A percentile compares a stretch with the other conserved stretches of the same genome.
Evolutionary conservation across 2,888 invertebrate genomes (phyloP).

Genomic region (Macrosoma leucophasiata): DNA sequence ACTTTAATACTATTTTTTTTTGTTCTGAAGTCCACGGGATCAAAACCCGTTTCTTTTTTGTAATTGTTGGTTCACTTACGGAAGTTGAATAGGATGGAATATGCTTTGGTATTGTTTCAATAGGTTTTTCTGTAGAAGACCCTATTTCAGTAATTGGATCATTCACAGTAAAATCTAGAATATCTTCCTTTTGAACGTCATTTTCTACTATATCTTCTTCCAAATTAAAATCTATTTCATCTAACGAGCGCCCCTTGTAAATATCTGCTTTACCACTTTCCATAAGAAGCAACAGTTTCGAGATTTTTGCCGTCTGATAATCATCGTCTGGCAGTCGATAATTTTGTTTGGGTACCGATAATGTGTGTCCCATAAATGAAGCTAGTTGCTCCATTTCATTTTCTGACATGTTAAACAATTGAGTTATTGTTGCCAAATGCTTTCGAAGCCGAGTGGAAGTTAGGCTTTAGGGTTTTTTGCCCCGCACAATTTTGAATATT

Average conservation of each 20-base stretch:
- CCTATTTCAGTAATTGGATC: conserved; percentile 13
- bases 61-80: conserved; percentile 6
- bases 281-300: conserved; percentile 24
- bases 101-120: no score
- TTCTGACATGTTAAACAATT: conserved; percentile 21
- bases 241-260: conserved; percentile 26
- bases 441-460: conserved; percentile 23
- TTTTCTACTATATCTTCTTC: conserved; percentile 30
- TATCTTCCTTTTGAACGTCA: conserved; percentile 22
- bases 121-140: no score
- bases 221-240: conserved; percentile 30
- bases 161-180: conserved; percentile 19
- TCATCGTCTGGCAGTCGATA: conserved; percentile 19
- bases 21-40: conserved; percentile 30
- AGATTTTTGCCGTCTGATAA: conserved; percentile 25
- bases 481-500: conserved; percentile 20
- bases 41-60: conserved; percentile 22
- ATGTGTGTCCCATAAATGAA: conserved; percentile 24
- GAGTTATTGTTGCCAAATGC: conserved; percentile 25
- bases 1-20: conserved; percentile 22
- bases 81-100: no score
- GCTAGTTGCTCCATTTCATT: conserved; percentile 19
- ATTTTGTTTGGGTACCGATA: conserved; percentile 16
- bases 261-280: conserved; percentile 23
- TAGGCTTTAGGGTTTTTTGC: conserved; percentile 20